A percentile compares a stretch with the other conserved stretches of the same genome.
Evolutionary conservation across 2,888 invertebrate genomes (phyloP).

Genomic region (Molorchus minor): DNA sequence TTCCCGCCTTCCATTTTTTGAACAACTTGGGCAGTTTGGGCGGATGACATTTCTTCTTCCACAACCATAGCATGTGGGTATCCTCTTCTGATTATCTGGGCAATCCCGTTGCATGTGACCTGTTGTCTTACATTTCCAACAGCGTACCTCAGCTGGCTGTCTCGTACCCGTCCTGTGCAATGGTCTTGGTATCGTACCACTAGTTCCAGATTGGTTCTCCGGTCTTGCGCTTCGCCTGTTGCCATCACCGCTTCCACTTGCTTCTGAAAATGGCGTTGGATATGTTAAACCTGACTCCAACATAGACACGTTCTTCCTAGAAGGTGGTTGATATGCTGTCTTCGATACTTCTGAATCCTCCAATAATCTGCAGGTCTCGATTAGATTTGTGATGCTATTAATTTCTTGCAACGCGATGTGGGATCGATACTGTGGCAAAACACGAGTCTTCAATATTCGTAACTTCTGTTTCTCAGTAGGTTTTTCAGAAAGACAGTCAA

Average conservation of each 20-base stretch:
- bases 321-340: neutral
- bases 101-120: slow-evolving; percentile 4
- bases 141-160: neutral
- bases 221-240: neutral
- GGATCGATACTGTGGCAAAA: slow-evolving; percentile 4
- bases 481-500: no score
- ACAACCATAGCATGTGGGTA: neutral
- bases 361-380: neutral
- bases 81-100: neutral
- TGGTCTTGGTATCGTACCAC: neutral
- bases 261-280: no score
- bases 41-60: slow-evolving; percentile 8
- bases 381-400: neutral
- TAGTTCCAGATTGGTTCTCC: neutral
- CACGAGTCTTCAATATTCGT: neutral
- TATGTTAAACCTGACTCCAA: no score
- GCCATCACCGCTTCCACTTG: no score
- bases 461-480: slow-evolving; percentile 1
- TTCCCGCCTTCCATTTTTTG: neutral
- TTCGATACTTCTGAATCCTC: neutral
- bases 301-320: neutral
- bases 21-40: slow-evolving; percentile 14
- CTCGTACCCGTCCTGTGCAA: no score
- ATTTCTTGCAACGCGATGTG: slow-evolving; percentile 1
- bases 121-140: slow-evolving; percentile 11